A percentile compares a stretch with the other conserved stretches of the same genome.
phyloP scores from a whole-genome alignment of 1,140 invertebrate species.

The Drosophila auraria region DNA sequence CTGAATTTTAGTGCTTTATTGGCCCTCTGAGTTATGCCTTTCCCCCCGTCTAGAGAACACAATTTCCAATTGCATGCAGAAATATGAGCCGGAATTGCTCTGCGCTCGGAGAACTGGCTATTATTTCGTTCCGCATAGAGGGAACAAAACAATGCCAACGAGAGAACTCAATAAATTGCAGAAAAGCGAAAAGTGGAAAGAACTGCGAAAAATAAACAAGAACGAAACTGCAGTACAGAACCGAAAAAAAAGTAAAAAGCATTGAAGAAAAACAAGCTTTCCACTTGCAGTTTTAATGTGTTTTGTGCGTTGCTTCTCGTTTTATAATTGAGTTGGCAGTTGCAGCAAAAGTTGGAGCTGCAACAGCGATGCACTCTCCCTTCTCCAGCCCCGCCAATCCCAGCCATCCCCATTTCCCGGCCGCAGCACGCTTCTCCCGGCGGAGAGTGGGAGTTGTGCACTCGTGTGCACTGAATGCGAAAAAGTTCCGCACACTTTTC shows the following conservation, averaged over 20 bases:
- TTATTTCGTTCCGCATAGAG: slow-evolving; percentile 38
- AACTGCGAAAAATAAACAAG: slow-evolving; percentile 61
- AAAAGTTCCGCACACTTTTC: slow-evolving; percentile 72
- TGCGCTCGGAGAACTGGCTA: slow-evolving; percentile 32
- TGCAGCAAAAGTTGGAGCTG: slow-evolving; percentile 47
- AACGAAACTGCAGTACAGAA: slow-evolving; percentile 42
- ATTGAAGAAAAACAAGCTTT: slow-evolving; percentile 61
- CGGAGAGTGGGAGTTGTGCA: slow-evolving; percentile 46
- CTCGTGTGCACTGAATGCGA: slow-evolving; percentile 82
- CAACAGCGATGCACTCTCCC: slow-evolving; percentile 31
- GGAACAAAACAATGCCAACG: slow-evolving; percentile 54
- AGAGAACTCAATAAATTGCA: slow-evolving; percentile 73
- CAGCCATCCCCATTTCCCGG: slow-evolving; percentile 1
- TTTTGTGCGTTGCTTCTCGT: slow-evolving; percentile 75
- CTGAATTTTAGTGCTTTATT: slow-evolving; percentile 58
- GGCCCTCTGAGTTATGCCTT: slow-evolving; percentile 51
- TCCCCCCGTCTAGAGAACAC: slow-evolving; percentile 9
- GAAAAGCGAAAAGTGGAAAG: slow-evolving; percentile 56
- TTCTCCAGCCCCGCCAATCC: not conserved
- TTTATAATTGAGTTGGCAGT: slow-evolving; percentile 80
- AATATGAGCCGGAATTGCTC: slow-evolving; percentile 37
- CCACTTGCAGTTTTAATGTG: slow-evolving; percentile 81
- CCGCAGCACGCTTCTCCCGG: slow-evolving; percentile 4
- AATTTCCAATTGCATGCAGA: slow-evolving; percentile 55
- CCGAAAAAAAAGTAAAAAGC: slow-evolving; percentile 6